Evolutionary conservation across 2,797 vertebrate genomes (phyloP), one percentile per base, ranked within the genome.

Genomic region (Smutsia gigantea): DNA sequence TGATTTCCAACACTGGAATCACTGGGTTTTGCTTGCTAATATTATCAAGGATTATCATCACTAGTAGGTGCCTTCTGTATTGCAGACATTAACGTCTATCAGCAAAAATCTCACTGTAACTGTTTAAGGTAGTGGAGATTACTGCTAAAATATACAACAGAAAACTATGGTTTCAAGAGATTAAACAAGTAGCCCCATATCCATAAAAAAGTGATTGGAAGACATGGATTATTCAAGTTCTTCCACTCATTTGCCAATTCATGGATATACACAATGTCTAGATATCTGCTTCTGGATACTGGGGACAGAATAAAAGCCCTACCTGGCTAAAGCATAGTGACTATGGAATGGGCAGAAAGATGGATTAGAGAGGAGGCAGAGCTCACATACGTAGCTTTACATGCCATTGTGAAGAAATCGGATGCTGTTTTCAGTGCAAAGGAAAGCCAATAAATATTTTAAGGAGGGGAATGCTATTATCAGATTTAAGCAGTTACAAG

Each of bases 311-410:
- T 7, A 55, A 68, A 87, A 23, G 0, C 2, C 25, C 25, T 72
- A 74, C 1, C 2, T 59, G 0, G 10, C 2, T 78, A 31, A 85
- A 92, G 10, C 4, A 13, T 12, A 71, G 27, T 31, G 29, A 85
- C 53, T 12, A 6, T 5, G 39, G 21, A 79, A 10, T 13, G 18
- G 34, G 4, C 2, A 63, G 57, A 31, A 63, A 29, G 7, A 2
- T 25, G 4, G 13, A 66, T 5, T 1, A 49, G 7, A 57, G 14
- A 49, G 18, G 2, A 92, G 5, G 14, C 55, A 86, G 68, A 92
- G 4, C 0, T 0, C 19, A 8, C 31, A 7, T 53, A 8, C 37
- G 55, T 21, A 6, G 13, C 18, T 89, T 63, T 27, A 12, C 2
- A 4, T 87, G 8, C 5, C 77, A 64, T 53, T 34, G 19, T 63